Base-by-base conservation (phyloP, 2,888 invertebrate species). In the Agrochola circellaris region DNA sequence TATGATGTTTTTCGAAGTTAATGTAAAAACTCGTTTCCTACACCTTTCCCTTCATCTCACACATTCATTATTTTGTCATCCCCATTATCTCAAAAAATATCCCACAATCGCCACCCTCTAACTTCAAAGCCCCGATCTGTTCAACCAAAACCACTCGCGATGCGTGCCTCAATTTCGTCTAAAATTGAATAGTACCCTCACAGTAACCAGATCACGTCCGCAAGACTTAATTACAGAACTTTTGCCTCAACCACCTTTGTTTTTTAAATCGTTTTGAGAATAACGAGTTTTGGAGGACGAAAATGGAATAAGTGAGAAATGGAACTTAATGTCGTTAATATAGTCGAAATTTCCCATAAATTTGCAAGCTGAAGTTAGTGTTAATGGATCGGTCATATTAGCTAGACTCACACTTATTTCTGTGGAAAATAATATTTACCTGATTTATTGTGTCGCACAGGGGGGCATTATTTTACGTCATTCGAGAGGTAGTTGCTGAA, bases 161-260 rank as follows among this genome's bases (percentile, higher is more conserved):
- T 74, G 83, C 89, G 86, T 81, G 84, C 84, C 75, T 86, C 86
- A 84, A 90, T 89, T 89, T 77, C 81, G 76, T 82, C 83, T 86
- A 81, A 87, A 90, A 87, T 86, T 86, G 80, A 88, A 90, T 83
- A 79, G 81, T 82, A 84, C 79, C 75, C 79, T 69, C 65, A 48
- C 73, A 23, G 77, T 80, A 88, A 82, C 79, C 84, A 75, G 86
- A 84, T 88, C 88, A 88, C 88, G 88, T 83, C 51, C 76, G 5
- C 65, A 38, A 45, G 68, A 81, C 78, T 82, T 88, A 88, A 88
- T 88, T 87, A 87, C 88, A 17, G 54, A 88, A 88, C 86, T 89
- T 88, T 89, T 78, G 66, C 72, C 79, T 23, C 61, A 66, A 75
- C 61, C 78, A 78, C 79, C 86, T 83, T 85, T 72, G 83, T 83